These are phyloP conservation scores for Sinopyrophorus schimmeli DNA, from an alignment of 2,888 invertebrate species.

Conservation along the genomic window DNA sequence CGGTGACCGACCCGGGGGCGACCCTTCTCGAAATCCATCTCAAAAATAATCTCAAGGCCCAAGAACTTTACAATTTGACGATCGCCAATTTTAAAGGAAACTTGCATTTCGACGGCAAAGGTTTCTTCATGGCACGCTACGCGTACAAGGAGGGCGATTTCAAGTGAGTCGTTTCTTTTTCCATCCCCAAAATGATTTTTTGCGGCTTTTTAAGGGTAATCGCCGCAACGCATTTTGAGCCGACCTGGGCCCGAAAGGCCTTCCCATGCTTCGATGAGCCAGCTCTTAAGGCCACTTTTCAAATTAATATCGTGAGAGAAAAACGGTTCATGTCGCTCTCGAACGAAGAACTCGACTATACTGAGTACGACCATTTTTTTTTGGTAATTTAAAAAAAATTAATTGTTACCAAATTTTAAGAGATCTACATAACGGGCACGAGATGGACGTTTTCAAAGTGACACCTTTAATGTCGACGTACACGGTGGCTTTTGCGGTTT, in stretches of 20 bases:
- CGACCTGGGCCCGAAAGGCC: constrained; percentile 65
- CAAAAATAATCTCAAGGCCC: too few relatives aligned
- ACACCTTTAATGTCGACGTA: constrained; percentile 72
- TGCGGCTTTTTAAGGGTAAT: too few relatives aligned
- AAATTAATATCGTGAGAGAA: constrained; percentile 50
- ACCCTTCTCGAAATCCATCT: too few relatives aligned
- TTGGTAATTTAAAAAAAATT: too few relatives aligned
- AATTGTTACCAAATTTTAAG: constrained; percentile 6
- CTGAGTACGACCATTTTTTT: too few relatives aligned
- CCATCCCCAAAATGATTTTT: too few relatives aligned
- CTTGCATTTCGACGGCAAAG: constrained; percentile 1
- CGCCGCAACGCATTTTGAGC: constrained; percentile 69
- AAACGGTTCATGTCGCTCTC: constrained; percentile 17
- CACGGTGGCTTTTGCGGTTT: constrained; percentile 73
- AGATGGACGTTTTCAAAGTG: constrained; percentile 19
- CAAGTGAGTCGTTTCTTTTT: too few relatives aligned
- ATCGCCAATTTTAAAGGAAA: not conserved
- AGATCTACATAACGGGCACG: constrained; percentile 14
- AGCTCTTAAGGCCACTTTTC: constrained; percentile 47
- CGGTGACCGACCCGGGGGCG: too few relatives aligned
- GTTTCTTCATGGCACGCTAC: constrained; percentile 2
- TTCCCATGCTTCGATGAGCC: constrained; percentile 78
- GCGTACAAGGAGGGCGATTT: not conserved
- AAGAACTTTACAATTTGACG: constrained; percentile 1
- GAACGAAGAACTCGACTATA: constrained; percentile 13